Conservation (phyloP, 1,140 invertebrate genomes). For the Phymastichus coffea region DNA sequence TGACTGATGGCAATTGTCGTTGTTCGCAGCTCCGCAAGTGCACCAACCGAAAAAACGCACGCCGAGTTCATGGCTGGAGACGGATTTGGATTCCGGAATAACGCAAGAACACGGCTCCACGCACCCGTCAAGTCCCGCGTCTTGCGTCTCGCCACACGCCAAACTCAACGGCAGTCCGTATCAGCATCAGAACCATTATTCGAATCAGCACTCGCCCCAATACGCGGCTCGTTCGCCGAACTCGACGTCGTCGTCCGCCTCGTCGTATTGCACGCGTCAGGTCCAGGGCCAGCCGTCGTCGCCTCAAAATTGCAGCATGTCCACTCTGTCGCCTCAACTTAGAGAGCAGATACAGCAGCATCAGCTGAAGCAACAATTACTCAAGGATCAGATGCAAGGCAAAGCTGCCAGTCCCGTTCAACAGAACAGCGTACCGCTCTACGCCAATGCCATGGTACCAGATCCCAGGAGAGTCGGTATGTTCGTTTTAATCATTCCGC, state of each 20-base stretch:
- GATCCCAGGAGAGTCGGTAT: constrained; percentile 41
- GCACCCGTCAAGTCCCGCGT: constrained; percentile 40
- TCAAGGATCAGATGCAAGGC: constrained; percentile 50
- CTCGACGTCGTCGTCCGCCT: constrained; percentile 16
- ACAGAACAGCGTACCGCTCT: constrained; percentile 43
- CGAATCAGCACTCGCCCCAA: constrained; percentile 5
- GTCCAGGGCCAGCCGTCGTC: not conserved
- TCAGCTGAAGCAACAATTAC: constrained; percentile 47
- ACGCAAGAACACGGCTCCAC: constrained; percentile 62
- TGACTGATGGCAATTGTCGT: not conserved
- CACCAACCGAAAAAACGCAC: constrained; percentile 53
- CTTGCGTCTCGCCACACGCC: constrained; percentile 30
- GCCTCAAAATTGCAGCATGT: constrained; percentile 37
- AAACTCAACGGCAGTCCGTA: constrained; percentile 39
- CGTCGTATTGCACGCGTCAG: constrained; percentile 12
- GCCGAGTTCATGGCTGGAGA: constrained; percentile 77
- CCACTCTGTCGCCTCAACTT: constrained; percentile 42
- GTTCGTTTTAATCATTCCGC: not conserved
- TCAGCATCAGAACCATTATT: constrained; percentile 21
- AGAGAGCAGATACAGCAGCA: constrained; percentile 50
- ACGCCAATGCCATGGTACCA: constrained; percentile 47
- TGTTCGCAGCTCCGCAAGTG: constrained; percentile 39
- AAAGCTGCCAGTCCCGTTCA: constrained; percentile 41
- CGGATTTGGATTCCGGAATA: constrained; percentile 80
- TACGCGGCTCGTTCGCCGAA: constrained; percentile 18